Evolutionary conservation across 92 coral and sea anemone species (phyloP).

Genomic region (Galaxea fascicularis): DNA sequence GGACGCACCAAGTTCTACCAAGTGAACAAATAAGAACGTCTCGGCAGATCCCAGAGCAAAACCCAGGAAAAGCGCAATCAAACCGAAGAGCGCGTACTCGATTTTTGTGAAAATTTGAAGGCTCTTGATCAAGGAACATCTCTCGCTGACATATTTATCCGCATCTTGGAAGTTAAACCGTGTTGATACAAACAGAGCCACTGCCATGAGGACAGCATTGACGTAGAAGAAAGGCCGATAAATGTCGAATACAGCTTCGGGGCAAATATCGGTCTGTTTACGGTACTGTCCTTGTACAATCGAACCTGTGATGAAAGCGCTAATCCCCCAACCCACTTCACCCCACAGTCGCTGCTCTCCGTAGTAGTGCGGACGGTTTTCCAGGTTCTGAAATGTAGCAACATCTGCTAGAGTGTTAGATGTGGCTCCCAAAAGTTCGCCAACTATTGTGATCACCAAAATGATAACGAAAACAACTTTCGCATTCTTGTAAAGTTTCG

Average conservation of each 20-base stretch:
- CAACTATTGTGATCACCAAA: constrained; percentile 74
- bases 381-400: constrained; percentile 89
- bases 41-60: constrained; percentile 76
- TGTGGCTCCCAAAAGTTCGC: constrained; percentile 92
- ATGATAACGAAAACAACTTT: constrained; percentile 77
- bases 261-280: constrained; percentile 85
- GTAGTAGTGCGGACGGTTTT: constrained; percentile 82
- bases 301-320: constrained; percentile 90
- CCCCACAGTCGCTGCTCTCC: constrained; percentile 94
- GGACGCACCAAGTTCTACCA: constrained; percentile 89
- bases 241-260: constrained; percentile 84
- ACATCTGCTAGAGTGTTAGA: constrained; percentile 90
- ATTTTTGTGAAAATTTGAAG: constrained; percentile 71
- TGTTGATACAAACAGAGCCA: constrained; percentile 84
- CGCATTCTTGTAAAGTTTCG: constrained; percentile 72
- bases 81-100: constrained; percentile 79
- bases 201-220: constrained; percentile 80
- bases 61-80: constrained; percentile 85
- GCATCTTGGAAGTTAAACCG: constrained; percentile 81
- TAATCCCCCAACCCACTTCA: constrained; percentile 87
- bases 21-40: constrained; percentile 81
- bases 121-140: constrained; percentile 78
- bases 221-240: constrained; percentile 96
- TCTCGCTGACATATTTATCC: constrained; percentile 65
- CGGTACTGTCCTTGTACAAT: constrained; percentile 81